Base-by-base conservation (phyloP, 2,797 vertebrate species). In the Danio albolineatus region DNA sequence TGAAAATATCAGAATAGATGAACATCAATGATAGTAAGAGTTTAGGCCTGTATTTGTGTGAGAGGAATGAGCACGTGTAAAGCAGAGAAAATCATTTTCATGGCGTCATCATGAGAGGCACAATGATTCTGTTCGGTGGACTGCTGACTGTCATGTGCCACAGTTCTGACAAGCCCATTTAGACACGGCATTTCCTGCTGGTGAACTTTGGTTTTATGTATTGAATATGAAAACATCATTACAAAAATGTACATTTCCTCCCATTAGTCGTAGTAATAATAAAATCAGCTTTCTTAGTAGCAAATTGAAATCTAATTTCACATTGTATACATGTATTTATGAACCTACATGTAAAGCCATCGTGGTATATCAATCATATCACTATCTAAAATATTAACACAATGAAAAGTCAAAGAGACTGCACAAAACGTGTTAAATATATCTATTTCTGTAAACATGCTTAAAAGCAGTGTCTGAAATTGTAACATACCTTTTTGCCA, bases 401-500 rank as follows among this genome's bases (percentile, higher is more conserved):
- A 28, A 28, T 13, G 3, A 28, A 4, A 4, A 21, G 1, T 43
- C 10, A 44, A 64, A 21, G 10, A 21, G 53, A 16, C 28, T 48
- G 8, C 7, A 46, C 43, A 16, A 46, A 28, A 28, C 28, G 3
- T 28, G 14, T 48, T 48, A 19, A 66, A 48, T 28, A 0, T 6
- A 0, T 16, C 2, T 17, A 6, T 12, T 13, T 21, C 2, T 19
- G 4, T 16, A 60, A 49, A 46, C 14, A 64, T 28, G n/a, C 6
- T 39, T 17, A 1, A 21, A 76, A 46, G 13, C 2, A 16, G 1
- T 64, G n/a, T 48, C 7, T 67, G 16, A 39, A 13, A 59, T 49
- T 2, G 4, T 39, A 39, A 57, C 93, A 91, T 86, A 95, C 94
- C 93, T 92, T 91, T 64, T 81, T 90, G 0, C 94, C 91, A 19